Evolutionary conservation across 1,140 invertebrate species (phyloP).

Genomic region (Onthophagus taurus): DNA sequence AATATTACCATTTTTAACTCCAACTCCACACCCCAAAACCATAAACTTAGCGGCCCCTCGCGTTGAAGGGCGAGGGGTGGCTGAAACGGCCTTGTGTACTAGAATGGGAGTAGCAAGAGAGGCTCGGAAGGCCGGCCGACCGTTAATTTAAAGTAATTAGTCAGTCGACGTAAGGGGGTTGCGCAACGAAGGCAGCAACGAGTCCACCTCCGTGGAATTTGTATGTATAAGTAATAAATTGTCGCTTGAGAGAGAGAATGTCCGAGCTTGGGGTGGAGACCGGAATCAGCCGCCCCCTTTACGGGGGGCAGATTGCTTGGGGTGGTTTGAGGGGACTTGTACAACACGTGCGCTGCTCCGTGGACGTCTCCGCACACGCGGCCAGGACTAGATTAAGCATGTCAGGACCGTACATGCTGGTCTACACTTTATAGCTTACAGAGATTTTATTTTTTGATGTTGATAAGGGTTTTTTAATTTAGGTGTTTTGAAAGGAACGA

Average conservation of each 20-base stretch:
- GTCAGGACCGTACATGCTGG: conserved; percentile 17
- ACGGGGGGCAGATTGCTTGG: background rate
- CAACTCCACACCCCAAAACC: no score
- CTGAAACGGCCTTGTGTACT: no score
- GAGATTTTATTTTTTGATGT: no score
- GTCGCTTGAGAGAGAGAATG: conserved; percentile 24
- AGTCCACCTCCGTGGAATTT: conserved; percentile 19
- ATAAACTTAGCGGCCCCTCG: no score
- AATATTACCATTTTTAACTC: no score
- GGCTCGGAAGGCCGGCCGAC: no score
- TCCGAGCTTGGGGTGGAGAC: conserved; percentile 16
- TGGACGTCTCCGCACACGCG: conserved; percentile 24
- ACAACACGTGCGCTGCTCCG: conserved; percentile 23
- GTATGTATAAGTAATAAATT: conserved; percentile 27
- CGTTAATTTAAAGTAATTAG: background rate
- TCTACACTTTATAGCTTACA: no score
- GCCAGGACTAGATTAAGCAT: conserved; percentile 25
- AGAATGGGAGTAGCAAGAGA: no score
- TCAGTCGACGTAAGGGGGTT: background rate
- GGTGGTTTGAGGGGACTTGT: conserved; percentile 16
- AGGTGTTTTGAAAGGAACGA: no score
- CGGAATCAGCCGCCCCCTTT: background rate
- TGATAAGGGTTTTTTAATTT: no score
- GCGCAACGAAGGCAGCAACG: background rate
- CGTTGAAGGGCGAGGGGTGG: no score